Percentiles rank a stretch among this genome's conserved stretches.
Evolutionary conservation across 2,888 invertebrate species (phyloP).

Genomic region (Drosophila kanekoi): DNA sequence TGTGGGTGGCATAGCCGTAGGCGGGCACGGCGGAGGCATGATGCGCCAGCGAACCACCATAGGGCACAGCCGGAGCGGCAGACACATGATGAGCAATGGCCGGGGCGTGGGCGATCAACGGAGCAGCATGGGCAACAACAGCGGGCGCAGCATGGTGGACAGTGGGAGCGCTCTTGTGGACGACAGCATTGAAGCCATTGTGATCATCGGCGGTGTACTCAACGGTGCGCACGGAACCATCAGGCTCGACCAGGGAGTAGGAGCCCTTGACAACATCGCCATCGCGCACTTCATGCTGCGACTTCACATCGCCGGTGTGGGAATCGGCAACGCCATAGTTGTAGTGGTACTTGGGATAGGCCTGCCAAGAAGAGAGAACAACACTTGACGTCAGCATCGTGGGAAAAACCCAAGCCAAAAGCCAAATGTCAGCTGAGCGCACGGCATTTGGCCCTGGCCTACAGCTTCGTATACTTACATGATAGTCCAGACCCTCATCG

Average conservation of each 20-base stretch:
- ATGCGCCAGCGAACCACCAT: constrained; percentile 78
- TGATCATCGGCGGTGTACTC: constrained; percentile 85
- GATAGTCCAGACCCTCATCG: constrained; percentile 84
- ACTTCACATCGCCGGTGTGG: constrained; percentile 85
- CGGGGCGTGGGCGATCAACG: constrained; percentile 66
- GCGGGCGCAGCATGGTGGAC: constrained; percentile 82
- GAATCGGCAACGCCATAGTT: constrained; percentile 85
- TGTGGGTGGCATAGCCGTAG: constrained; percentile 82
- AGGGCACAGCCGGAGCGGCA: constrained; percentile 80
- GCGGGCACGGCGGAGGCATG: constrained; percentile 78
- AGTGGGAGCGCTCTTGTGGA: constrained; percentile 84
- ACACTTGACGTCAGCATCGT: constrained; percentile 24
- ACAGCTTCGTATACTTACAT: constrained; percentile 77
- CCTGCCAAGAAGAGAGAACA: constrained; percentile 58
- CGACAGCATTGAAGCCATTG: constrained; percentile 85
- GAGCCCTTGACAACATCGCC: constrained; percentile 85
- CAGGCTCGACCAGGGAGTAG: constrained; percentile 85
- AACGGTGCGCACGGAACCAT: constrained; percentile 85
- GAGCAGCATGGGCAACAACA: constrained; percentile 61
- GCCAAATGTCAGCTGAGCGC: constrained; percentile 59
- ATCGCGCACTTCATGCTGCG: constrained; percentile 85
- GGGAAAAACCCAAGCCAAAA: constrained; percentile 30
- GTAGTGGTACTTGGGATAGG: constrained; percentile 85
- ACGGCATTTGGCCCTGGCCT: constrained; percentile 30
- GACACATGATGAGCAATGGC: constrained; percentile 81